Conservation (phyloP, 1,140 invertebrate genomes). For the Drosophila littoralis region DNA sequence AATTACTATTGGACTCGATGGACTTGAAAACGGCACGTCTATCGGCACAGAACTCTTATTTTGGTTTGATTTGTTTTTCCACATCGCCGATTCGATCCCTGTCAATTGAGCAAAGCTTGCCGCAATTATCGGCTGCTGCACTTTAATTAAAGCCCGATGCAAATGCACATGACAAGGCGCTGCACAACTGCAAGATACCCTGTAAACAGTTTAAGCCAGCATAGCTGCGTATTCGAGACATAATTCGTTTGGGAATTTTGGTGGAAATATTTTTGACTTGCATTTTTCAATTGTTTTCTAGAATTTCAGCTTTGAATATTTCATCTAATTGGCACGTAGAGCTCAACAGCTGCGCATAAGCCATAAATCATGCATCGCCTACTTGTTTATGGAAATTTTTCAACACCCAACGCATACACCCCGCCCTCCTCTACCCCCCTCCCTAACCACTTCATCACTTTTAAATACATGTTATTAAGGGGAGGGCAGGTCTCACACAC, state of each 20-base stretch:
- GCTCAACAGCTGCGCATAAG: not conserved
- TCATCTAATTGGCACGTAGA: too few relatives aligned
- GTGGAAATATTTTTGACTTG: not conserved
- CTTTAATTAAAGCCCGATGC: slow-evolving; percentile 74
- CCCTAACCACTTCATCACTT: not conserved
- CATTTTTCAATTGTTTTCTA: not conserved
- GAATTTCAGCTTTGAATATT: not conserved
- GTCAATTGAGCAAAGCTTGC: slow-evolving; percentile 74
- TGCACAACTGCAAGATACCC: slow-evolving; percentile 1
- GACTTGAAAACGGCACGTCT: slow-evolving; percentile 2
- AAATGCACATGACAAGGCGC: not conserved
- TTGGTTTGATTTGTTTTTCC: slow-evolving; percentile 16
- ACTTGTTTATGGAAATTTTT: not conserved
- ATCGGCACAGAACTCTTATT: slow-evolving; percentile 24
- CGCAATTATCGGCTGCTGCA: slow-evolving; percentile 65
- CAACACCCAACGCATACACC: not conserved
- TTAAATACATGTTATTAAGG: not conserved
- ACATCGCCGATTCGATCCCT: slow-evolving; percentile 31
- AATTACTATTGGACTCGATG: slow-evolving; percentile 1
- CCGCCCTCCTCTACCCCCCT: not conserved
- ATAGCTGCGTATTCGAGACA: not conserved
- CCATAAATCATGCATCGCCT: not conserved
- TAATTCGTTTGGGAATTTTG: not conserved
- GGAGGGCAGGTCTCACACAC: not conserved
- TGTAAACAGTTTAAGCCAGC: not conserved